These are phyloP conservation scores for Perdita meconis DNA, from an alignment of 2,888 invertebrate genomes.

Conservation along the genomic window DNA sequence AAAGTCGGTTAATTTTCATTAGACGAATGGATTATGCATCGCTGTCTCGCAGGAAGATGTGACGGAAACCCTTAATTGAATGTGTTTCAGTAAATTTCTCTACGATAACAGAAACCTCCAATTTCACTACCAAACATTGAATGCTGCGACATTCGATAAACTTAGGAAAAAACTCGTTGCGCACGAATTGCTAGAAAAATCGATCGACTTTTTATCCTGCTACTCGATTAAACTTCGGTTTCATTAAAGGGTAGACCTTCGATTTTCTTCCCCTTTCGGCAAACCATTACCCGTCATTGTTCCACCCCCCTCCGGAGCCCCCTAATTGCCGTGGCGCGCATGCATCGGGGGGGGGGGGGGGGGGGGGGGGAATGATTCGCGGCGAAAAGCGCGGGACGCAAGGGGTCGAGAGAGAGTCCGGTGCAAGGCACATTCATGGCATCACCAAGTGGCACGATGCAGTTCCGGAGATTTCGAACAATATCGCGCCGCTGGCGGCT, in stretches of 20 bases:
- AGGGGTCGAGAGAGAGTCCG: not conserved
- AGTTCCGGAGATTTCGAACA: constrained; percentile 65
- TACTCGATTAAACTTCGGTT: too few species aligned
- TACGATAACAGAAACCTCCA: too few species aligned
- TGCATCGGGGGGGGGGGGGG: too few species aligned
- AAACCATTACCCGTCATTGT: constrained; percentile 22
- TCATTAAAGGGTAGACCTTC: not conserved
- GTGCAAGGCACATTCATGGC: constrained; percentile 23
- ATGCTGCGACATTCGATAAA: too few species aligned
- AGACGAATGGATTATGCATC: constrained; percentile 44
- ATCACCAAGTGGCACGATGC: constrained; percentile 32
- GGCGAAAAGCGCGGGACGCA: not conserved
- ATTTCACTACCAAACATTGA: too few species aligned
- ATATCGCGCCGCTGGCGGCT: constrained; percentile 41
- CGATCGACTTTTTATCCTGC: too few species aligned
- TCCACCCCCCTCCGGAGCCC: not conserved
- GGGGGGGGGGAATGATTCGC: constrained; percentile 28
- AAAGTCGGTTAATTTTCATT: constrained; percentile 65
- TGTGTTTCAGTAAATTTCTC: not conserved
- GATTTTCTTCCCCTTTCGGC: not conserved
- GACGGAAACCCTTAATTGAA: constrained; percentile 4
- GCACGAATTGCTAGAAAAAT: too few species aligned
- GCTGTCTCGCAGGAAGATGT: not conserved
- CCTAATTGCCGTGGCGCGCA: constrained; percentile 22
- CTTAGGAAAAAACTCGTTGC: too few species aligned